Percentiles rank a stretch among this genome's conserved stretches.
These are phyloP conservation scores for Prolemur simus DNA, from an alignment of 2,113 vertebrate genomes.

Conservation along the genomic window DNA sequence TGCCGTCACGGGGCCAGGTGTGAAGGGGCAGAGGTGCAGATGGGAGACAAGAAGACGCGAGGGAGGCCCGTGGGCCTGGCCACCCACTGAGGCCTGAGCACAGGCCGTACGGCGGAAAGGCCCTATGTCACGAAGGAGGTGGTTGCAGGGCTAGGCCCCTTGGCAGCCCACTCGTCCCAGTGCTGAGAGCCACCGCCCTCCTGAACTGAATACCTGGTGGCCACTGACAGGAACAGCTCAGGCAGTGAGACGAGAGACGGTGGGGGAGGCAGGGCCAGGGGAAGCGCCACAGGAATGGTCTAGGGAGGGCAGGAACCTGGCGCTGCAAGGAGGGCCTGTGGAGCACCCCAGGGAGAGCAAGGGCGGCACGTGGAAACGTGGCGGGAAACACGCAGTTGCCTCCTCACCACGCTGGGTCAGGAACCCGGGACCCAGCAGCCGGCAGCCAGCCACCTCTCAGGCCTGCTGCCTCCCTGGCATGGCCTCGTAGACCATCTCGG, in stretches of 20 bases:
- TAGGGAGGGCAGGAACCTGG: background rate
- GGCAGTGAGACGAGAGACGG: background rate
- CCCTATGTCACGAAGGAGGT: background rate
- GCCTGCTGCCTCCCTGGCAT: background rate
- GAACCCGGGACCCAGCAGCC: background rate
- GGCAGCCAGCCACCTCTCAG: background rate
- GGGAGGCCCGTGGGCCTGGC: background rate
- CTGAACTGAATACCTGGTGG: background rate
- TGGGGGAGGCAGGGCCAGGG: background rate
- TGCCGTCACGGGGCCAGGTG: background rate
- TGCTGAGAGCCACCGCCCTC: background rate
- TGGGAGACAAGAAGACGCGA: too few species aligned
- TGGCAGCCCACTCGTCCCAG: too few species aligned
- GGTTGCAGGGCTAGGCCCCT: background rate
- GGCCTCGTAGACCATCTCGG: background rate
- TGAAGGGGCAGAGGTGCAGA: background rate
- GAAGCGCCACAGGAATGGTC: fast-evolving
- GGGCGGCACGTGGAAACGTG: too few species aligned
- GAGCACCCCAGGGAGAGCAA: background rate
- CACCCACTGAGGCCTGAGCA: background rate
- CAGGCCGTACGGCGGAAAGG: too few species aligned
- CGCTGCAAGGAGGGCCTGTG: background rate
- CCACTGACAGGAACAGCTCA: background rate
- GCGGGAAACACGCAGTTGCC: background rate
- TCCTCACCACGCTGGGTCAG: background rate